These are phyloP conservation scores for Marronus borbonicus DNA, from an alignment of 2,888 invertebrate genomes.

Conservation along the genomic window DNA sequence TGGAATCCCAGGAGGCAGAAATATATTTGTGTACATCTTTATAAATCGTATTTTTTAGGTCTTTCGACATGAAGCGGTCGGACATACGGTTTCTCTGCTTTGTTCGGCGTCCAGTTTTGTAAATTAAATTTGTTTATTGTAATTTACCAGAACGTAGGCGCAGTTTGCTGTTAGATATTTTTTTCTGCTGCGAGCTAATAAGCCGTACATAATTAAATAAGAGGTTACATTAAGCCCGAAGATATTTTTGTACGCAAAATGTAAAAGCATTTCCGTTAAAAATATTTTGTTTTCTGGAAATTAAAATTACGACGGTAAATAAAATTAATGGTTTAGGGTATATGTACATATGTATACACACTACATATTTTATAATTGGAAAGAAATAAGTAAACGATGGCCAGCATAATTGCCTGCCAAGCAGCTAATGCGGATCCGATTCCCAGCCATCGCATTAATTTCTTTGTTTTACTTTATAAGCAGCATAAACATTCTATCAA, in stretches of 20 bases:
- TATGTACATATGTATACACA: neutral
- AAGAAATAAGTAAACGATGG: constrained; percentile 63
- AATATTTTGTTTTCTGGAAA: neutral
- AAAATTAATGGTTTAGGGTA: neutral
- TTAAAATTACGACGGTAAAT: constrained; percentile 1
- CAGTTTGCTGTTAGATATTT: neutral
- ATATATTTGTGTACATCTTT: neutral
- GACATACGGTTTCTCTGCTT: neutral
- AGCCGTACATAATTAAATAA: constrained; percentile 28
- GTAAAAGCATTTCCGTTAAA: constrained; percentile 2
- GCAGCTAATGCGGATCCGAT: constrained; percentile 71
- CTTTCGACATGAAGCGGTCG: neutral
- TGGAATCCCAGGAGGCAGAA: neutral
- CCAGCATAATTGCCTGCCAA: constrained; percentile 71
- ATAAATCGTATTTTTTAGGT: neutral
- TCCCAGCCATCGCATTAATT: constrained; percentile 69
- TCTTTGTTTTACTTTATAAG: neutral
- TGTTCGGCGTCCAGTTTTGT: constrained; percentile 1
- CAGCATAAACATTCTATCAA: too few species aligned
- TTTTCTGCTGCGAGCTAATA: constrained; percentile 20
- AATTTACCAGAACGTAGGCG: neutral
- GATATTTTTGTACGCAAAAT: neutral
- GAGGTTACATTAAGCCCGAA: constrained; percentile 8
- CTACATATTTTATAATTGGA: neutral
- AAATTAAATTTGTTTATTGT: constrained; percentile 31